A percentile compares a stretch with the other conserved stretches of the same genome.
phyloP scores from a whole-genome alignment of 2,113 vertebrate genomes.

The Abramis brama region DNA sequence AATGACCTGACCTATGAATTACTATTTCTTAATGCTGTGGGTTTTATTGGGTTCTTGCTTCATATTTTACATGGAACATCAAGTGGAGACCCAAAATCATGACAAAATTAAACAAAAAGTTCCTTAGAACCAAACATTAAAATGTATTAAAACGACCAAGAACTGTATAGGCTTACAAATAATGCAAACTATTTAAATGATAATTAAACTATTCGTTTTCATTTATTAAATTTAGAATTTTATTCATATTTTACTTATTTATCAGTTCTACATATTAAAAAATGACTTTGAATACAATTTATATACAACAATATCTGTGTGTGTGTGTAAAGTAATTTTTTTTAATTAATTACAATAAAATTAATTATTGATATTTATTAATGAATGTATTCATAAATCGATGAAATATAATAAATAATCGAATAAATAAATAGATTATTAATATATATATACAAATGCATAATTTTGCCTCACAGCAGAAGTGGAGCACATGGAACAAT shows the following conservation, averaged over 20 bases:
- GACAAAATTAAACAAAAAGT: not conserved
- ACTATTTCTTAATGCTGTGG: not conserved
- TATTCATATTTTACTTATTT: no score
- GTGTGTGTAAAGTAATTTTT: no score
- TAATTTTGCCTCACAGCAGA: not conserved
- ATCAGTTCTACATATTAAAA: no score
- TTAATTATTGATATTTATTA: no score
- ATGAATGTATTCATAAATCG: no score
- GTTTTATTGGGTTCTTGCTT: not conserved
- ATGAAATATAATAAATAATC: no score
- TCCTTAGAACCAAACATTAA: not conserved
- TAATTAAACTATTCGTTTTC: not conserved
- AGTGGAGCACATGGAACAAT: not conserved
- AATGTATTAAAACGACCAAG: not conserved
- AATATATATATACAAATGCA: not conserved
- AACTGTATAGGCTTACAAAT: not conserved
- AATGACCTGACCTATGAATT: not conserved
- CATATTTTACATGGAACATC: not conserved
- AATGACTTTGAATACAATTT: no score
- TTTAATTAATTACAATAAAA: no score
- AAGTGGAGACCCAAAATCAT: not conserved
- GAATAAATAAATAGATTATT: no score
- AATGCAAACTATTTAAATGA: not conserved
- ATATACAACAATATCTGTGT: no score
- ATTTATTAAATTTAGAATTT: no score